Evolutionary conservation across 2,888 invertebrate species (phyloP).

Genomic region (Neelides folsomi): DNA sequence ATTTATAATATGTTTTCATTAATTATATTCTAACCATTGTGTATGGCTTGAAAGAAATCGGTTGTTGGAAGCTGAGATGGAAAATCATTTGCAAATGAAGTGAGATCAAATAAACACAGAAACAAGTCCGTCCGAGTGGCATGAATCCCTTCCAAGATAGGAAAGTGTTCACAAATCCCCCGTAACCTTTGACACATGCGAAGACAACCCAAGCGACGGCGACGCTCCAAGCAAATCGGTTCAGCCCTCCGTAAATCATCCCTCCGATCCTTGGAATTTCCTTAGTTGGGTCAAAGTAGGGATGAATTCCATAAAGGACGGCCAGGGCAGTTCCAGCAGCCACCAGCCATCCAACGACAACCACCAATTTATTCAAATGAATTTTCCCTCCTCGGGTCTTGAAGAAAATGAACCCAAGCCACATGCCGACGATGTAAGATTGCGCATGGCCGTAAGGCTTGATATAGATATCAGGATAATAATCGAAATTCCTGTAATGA

Average conservation of each 20-base stretch:
- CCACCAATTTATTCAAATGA: conserved; percentile 4
- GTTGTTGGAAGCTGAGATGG: conserved; percentile 19
- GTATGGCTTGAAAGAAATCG: conserved; percentile 17
- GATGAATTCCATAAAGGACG: conserved; percentile 18
- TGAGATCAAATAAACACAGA: conserved; percentile 23
- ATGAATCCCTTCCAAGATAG: conserved; percentile 28
- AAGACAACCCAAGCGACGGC: conserved; percentile 33
- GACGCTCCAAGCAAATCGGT: conserved; percentile 29
- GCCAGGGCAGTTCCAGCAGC: conserved; percentile 10
- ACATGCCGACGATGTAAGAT: conserved; percentile 33
- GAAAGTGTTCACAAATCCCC: conserved; percentile 27
- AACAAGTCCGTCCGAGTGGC: conserved; percentile 27
- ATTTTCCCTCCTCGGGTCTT: conserved; percentile 17
- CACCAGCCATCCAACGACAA: conserved; percentile 13
- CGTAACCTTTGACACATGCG: conserved; percentile 33
- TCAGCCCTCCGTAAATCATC: conserved; percentile 19
- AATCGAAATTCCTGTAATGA: not conserved
- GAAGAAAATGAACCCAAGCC: conserved; percentile 27
- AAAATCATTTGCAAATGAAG: conserved; percentile 20
- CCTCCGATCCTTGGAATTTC: conserved; percentile 8
- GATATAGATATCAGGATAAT: conserved; percentile 22
- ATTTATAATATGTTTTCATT: not conserved
- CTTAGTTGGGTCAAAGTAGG: conserved; percentile 9
- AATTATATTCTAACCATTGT: conserved; percentile 18
- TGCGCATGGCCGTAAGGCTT: conserved; percentile 31